Conservation (phyloP, 2,797 vertebrate species). For the Peromyscus aztecus region DNA sequence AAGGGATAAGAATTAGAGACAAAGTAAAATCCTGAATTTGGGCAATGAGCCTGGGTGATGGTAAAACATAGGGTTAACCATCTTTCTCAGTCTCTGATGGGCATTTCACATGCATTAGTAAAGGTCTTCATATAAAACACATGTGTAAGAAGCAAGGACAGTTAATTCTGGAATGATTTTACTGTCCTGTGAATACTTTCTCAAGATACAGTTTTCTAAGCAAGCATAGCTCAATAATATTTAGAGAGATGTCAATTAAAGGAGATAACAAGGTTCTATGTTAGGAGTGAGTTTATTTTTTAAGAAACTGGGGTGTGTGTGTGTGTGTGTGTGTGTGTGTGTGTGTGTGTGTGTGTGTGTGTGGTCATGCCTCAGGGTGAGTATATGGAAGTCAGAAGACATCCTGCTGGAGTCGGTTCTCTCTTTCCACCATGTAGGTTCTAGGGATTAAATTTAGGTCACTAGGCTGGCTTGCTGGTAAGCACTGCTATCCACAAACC, state of each 20-base stretch:
- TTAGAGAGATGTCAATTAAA: conserved; percentile 5
- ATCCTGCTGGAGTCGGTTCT: neutral
- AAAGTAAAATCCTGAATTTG: conserved; percentile 44
- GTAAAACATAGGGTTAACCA: neutral
- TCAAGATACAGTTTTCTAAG: neutral
- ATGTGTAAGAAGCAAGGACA: neutral
- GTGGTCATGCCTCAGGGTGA: neutral
- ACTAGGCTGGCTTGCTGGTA: neutral
- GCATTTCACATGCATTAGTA: conserved; percentile 11
- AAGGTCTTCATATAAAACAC: conserved; percentile 33
- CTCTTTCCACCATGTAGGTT: neutral
- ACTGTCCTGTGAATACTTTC: conserved; percentile 30
- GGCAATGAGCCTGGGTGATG: neutral
- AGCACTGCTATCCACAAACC: neutral
- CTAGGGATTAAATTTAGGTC: neutral
- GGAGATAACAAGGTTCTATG: neutral
- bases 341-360: neutral
- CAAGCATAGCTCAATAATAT: neutral
- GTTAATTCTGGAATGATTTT: conserved; percentile 40
- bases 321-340: neutral
- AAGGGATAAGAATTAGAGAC: conserved; percentile 44
- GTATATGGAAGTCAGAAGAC: neutral
- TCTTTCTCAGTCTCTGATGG: neutral
- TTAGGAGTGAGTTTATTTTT: neutral
- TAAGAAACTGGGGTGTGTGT: neutral